Percentiles rank a stretch among this genome's conserved stretches.
phyloP scores from a whole-genome alignment of 2,888 invertebrate genomes.

The Spodoptera picta region DNA sequence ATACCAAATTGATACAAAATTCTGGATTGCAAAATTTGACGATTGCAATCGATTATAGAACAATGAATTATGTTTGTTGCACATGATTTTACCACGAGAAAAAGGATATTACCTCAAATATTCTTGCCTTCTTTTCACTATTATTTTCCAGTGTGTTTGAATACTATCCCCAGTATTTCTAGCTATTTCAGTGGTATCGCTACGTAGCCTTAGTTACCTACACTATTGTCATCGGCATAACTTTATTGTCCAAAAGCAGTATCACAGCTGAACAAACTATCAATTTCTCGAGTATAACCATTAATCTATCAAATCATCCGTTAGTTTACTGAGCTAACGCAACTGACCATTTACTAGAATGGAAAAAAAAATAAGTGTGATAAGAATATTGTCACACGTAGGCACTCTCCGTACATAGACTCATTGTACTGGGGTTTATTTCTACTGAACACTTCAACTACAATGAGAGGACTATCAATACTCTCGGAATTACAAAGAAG shows the following conservation, averaged over 20 bases:
- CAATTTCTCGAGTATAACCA: slow-evolving; percentile 39
- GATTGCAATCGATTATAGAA: too few species aligned
- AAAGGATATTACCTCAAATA: too few species aligned
- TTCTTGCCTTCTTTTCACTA: too few species aligned
- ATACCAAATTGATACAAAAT: too few species aligned
- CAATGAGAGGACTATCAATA: slow-evolving; percentile 62
- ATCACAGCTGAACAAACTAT: slow-evolving; percentile 3
- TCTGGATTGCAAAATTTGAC: too few species aligned
- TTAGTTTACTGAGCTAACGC: slow-evolving; percentile 53
- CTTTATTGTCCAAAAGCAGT: neutral
- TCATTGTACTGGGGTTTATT: slow-evolving; percentile 77
- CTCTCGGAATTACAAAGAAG: slow-evolving; percentile 66
- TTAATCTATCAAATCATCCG: slow-evolving; percentile 41
- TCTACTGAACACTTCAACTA: slow-evolving; percentile 84
- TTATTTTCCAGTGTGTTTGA: too few species aligned
- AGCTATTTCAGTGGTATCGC: too few species aligned
- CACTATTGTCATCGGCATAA: neutral
- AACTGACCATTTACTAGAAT: slow-evolving; percentile 51
- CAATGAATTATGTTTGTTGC: too few species aligned
- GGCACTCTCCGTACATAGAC: slow-evolving; percentile 79
- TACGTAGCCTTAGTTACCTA: neutral
- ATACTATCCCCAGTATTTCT: too few species aligned
- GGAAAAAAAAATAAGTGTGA: slow-evolving; percentile 70
- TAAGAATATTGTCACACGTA: slow-evolving; percentile 83
- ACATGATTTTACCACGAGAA: too few species aligned